Percentiles rank a stretch among this genome's conserved stretches.
Conservation (phyloP, 2,888 invertebrate genomes). For the Eudemis profundana region DNA sequence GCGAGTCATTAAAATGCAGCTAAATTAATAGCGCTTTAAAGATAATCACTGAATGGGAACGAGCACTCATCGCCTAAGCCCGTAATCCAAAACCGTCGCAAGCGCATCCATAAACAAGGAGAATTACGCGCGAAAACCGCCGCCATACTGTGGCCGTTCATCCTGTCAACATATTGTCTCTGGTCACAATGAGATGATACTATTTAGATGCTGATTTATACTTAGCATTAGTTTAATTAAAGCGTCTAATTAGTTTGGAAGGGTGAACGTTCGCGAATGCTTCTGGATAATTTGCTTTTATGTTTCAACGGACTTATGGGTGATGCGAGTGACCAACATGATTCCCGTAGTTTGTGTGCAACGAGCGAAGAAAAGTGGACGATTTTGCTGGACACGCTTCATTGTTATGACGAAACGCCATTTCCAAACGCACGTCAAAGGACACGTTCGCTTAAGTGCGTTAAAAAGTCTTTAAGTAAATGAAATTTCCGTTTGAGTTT, state of each 20-base stretch:
- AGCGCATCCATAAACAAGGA: constrained; percentile 78
- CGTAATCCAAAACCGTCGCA: constrained; percentile 79
- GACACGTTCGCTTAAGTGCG: background rate
- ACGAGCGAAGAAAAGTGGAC: constrained; percentile 31
- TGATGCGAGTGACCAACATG: constrained; percentile 32
- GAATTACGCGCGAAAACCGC: constrained; percentile 78
- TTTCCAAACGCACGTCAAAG: constrained; percentile 11
- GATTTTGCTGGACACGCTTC: constrained; percentile 13
- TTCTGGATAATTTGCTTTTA: constrained; percentile 36
- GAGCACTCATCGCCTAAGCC: constrained; percentile 80
- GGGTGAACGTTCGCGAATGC: constrained; percentile 32
- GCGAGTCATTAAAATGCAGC: constrained; percentile 76
- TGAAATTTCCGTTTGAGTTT: constrained; percentile 55
- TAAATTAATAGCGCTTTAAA: constrained; percentile 73
- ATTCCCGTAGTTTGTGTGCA: constrained; percentile 26
- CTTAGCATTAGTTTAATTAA: constrained; percentile 79
- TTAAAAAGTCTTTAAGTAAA: constrained; percentile 55
- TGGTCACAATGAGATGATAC: constrained; percentile 77
- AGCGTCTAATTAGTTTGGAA: constrained; percentile 74
- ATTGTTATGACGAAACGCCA: constrained; percentile 22
- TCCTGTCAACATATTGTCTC: constrained; percentile 84
- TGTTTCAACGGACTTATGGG: constrained; percentile 37
- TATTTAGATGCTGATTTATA: constrained; percentile 80
- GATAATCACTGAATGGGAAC: constrained; percentile 80
- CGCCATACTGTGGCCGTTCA: constrained; percentile 80